These are phyloP conservation scores for Alectoris magna DNA, from an alignment of 2,797 vertebrate genomes.

Conservation along the genomic window DNA sequence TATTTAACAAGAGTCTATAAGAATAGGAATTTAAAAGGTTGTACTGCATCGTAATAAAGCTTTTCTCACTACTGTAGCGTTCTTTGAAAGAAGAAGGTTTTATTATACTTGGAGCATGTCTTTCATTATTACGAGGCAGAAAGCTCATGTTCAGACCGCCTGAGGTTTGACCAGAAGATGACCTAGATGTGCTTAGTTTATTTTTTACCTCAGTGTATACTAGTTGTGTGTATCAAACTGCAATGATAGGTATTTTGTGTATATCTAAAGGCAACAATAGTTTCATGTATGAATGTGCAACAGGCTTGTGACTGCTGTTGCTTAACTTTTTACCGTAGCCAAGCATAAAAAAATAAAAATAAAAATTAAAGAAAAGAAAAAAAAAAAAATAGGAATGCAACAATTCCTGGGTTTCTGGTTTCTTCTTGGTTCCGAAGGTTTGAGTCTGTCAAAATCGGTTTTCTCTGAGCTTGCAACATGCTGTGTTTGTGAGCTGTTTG, in stretches of 20 bases:
- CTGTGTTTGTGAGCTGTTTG: conserved; percentile 53
- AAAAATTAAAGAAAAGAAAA: neutral
- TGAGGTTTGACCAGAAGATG: conserved; percentile 77
- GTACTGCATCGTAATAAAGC: conserved; percentile 76
- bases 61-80: conserved; percentile 72
- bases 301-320: conserved; percentile 81
- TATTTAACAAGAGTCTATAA: conserved; percentile 71
- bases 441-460: conserved; percentile 59
- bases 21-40: conserved; percentile 73
- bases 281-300: conserved; percentile 85
- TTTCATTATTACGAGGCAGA: conserved; percentile 77
- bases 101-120: conserved; percentile 78
- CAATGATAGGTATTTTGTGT: conserved; percentile 83
- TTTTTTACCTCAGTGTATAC: conserved; percentile 74
- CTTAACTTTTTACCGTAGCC: conserved; percentile 80
- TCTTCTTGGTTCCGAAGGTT: conserved; percentile 68
- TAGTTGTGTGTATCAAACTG: conserved; percentile 83
- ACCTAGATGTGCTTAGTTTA: conserved; percentile 81
- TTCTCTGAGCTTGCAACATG: conserved; percentile 59
- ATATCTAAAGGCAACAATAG: conserved; percentile 80
- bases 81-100: conserved; percentile 68
- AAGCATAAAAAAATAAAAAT: conserved; percentile 63
- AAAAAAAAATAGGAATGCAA: conserved; percentile 79
- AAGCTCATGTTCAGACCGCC: conserved; percentile 79
- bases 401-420: conserved; percentile 74